Evolutionary conservation across 2,797 vertebrate genomes (phyloP).

Genomic region (Pelobates cultripes): DNA sequence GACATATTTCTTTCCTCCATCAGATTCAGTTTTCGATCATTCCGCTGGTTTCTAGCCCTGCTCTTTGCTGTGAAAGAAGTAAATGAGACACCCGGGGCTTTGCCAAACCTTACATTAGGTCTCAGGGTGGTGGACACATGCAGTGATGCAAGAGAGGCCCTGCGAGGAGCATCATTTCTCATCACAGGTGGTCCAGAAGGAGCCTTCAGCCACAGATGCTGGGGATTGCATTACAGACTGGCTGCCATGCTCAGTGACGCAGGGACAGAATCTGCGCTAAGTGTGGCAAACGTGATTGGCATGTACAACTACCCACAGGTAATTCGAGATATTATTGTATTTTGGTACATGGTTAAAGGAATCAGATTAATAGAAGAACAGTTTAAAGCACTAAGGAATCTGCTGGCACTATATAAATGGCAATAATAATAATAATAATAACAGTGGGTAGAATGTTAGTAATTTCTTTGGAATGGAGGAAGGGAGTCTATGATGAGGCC

Average conservation of each 20-base stretch:
- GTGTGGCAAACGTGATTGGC: slow-evolving; percentile 26
- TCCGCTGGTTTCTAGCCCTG: slow-evolving; percentile 45
- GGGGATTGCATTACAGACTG: slow-evolving; percentile 2
- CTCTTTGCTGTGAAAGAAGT: slow-evolving; percentile 36
- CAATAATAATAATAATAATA: too few relatives aligned
- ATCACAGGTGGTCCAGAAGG: slow-evolving; percentile 25
- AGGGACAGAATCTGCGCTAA: slow-evolving; percentile 21
- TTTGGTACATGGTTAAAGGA: too few relatives aligned
- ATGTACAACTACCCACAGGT: slow-evolving; percentile 51
- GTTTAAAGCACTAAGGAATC: too few relatives aligned
- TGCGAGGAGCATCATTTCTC: slow-evolving; percentile 35
- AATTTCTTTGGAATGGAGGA: too few relatives aligned
- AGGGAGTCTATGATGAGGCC: too few relatives aligned
- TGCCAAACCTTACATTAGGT: slow-evolving; percentile 34
- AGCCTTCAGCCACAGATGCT: slow-evolving; percentile 27
- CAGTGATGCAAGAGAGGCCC: slow-evolving; percentile 12
- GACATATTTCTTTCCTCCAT: neutral
- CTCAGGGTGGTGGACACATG: slow-evolving; percentile 40
- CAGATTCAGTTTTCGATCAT: slow-evolving; percentile 52
- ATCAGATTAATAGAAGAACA: too few relatives aligned
- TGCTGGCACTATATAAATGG: too few relatives aligned
- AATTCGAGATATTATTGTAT: too few relatives aligned
- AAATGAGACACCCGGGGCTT: slow-evolving; percentile 4
- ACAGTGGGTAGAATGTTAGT: too few relatives aligned
- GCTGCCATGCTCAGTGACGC: slow-evolving; percentile 28